Base-by-base conservation (phyloP, 2,113 vertebrate species). In the Gallinago undulata region DNA sequence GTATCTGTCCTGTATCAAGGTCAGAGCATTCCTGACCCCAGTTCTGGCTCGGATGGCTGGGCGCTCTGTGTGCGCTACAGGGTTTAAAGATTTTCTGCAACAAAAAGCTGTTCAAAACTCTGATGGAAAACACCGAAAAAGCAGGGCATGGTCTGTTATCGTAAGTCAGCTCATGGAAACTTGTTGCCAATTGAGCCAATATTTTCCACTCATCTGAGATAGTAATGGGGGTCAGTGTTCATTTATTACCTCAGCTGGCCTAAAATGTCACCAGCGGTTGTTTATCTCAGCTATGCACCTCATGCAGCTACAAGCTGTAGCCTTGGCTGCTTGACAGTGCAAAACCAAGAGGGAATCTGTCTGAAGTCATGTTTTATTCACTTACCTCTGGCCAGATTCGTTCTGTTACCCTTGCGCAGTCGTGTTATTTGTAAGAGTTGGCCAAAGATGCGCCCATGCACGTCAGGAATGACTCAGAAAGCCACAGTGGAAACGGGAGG, bases 241-340 rank as follows among this genome's bases (percentile, higher is more conserved):
- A 91, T 85, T 95, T 96, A 96, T 96, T 96, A 96, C 94, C 80
- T 94, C 94, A 92, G 89, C 91, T 96, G 91, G 95, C 91, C 91
- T 47, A 19, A 83, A 90, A 57, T 93, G 95, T 92, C 92, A 89
- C 93, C 86, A 84, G 68, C 11, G 56, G 60, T 90, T 96, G 89
- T 94, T 95, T 95, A 94, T 93, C 78, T 93, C 86, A n/a, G 90
- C 79, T 68, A 17, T 63, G 87, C 78, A 93, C 89, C 77, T 91
- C 92, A 73, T 35, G 74, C 87, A 89, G 84, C 84, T 84, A 82
- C 80, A 45, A 21, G 77, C 57, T 91, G 77, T 37, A 89, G 68
- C 76, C 83, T 94, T 95, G 95, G 93, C 93, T 89, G 72, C 72
- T n/a, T 88, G 72, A 92, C 94, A 94, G 77, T 75, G 90, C 90